Evolutionary conservation across 2,797 vertebrate genomes (phyloP), one percentile per base, ranked within the genome.

Genomic region (Eulemur rubriventer): DNA sequence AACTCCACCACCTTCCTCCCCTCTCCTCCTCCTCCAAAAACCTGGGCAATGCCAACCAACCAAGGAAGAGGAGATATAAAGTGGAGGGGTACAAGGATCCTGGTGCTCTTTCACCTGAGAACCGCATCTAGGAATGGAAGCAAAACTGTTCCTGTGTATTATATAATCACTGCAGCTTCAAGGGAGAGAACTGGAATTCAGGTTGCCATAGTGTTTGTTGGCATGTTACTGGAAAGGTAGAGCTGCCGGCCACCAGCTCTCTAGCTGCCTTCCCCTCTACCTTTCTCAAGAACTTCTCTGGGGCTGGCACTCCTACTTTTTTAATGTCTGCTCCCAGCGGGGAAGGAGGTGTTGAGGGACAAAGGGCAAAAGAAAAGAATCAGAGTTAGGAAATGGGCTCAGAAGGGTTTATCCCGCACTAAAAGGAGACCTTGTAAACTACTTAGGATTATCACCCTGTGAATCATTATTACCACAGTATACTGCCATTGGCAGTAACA

Each of bases 131-230:
- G 94, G 97, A 96, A 97, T 96, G 98, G 98, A 98, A 97, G 97
- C 98, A 98, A 98, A 98, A 98, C 85, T 96, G 97, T 94, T 98
- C 98, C 97, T 26, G 96, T 96, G 98, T 98, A 98, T 99, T 99
- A 99, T 98, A 98, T 99, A 99, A 99, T 98, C 98, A 98, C 98
- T 98, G 99, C 98, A 98, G 99, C 98, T 98, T 98, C 96, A 97
- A 98, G 98, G 96, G 95, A 98, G 95, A 97, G 96, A 98, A 95
- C 96, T 96, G 96, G 98, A 93, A 98, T 98, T 97, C 98, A 95
- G 98, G 98, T 98, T 98, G 98, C 98, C 98, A 99, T 98, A 98
- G 98, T 20, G 91, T 98, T 98, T 18, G 65, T 93, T 98, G 97
- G 98, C 97, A 98, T 97, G 98, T 97, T 98, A 97, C 98, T 98